Evolutionary conservation across 2,797 vertebrate genomes (phyloP), one percentile per base, ranked within the genome.

Genomic region (Numenius phaeopus): DNA sequence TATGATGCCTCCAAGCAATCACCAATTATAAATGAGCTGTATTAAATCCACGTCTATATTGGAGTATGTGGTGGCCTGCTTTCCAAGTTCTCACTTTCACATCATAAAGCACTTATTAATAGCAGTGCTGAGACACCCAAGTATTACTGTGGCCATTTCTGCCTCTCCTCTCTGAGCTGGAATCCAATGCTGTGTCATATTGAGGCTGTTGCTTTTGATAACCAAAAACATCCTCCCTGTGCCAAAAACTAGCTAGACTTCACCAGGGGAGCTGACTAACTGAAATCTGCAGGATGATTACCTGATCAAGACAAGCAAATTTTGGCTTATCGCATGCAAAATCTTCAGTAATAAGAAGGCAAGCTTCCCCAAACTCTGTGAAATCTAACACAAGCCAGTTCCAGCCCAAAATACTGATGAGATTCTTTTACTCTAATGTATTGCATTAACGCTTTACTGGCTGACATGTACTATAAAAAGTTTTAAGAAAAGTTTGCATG

Each of bases 11-110:
- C 89, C 75, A 86, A 97, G 90, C 93, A 96, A 67, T 77, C 54
- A 94, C 39, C 26, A 9, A 77, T 95, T 95, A 83, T 85, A 95
- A 98, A 97, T 97, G 97, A 96, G 91, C 83, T 89, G 77, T 90
- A 95, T 94, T 94, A 95, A 95, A 93, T 52, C 89, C 57, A 66
- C 17, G 50, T 89, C 87, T 94, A 22, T 82, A 84, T 90, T 92
- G 29, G 83, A 67, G 78, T 83, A 80, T 83, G 92, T 39, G 66
- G 92, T 61, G 91, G 85, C 70, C 61, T 70, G 78, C 52, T 87
- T 91, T 95, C 89, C 91, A 93, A 83, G 81, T 94, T 90, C 94
- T 87, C 95, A 91, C 95, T 97, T 95, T 82, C 85, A 69, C 87
- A 90, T 90, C 87, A 96, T 91, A 83, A 96, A 96, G 29, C 79